These are phyloP conservation scores for Phocides pigmalion DNA, from an alignment of 1,140 invertebrate species.

Conservation along the genomic window DNA sequence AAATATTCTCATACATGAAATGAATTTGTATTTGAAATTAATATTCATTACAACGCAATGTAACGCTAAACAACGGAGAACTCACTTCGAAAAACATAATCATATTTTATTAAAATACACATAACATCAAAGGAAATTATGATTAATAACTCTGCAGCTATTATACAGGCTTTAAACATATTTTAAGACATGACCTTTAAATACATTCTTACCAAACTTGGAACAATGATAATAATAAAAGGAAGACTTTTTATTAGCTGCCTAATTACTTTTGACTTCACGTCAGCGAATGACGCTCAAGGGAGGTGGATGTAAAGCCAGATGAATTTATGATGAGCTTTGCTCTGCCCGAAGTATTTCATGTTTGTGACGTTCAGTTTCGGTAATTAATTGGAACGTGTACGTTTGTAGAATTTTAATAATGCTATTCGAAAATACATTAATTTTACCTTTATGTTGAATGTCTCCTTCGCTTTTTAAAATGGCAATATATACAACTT, in stretches of 20 bases:
- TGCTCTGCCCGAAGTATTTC: conserved; percentile 3
- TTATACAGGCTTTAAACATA: neutral
- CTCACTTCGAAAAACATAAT: neutral
- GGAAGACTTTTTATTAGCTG: conserved; percentile 12
- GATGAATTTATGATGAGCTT: conserved; percentile 23
- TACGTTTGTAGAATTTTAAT: neutral
- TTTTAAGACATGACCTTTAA: neutral
- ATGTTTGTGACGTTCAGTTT: neutral
- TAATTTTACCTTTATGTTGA: no score
- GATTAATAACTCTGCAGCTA: neutral
- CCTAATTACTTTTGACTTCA: conserved; percentile 25
- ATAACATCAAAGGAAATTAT: neutral
- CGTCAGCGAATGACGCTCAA: conserved; percentile 18
- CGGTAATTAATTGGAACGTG: neutral
- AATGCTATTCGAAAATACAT: no score
- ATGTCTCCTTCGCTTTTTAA: no score
- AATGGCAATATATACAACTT: no score
- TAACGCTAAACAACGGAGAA: neutral
- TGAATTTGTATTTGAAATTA: neutral
- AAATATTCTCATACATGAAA: no score
- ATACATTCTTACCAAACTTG: neutral
- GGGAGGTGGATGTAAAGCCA: conserved; percentile 9
- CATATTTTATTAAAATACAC: neutral
- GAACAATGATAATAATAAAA: conserved; percentile 22
- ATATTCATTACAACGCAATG: neutral